Percentiles rank a stretch among this genome's conserved stretches.
Evolutionary conservation across 2,797 vertebrate genomes (phyloP).

Genomic region (Pagetopsis macropterus): DNA sequence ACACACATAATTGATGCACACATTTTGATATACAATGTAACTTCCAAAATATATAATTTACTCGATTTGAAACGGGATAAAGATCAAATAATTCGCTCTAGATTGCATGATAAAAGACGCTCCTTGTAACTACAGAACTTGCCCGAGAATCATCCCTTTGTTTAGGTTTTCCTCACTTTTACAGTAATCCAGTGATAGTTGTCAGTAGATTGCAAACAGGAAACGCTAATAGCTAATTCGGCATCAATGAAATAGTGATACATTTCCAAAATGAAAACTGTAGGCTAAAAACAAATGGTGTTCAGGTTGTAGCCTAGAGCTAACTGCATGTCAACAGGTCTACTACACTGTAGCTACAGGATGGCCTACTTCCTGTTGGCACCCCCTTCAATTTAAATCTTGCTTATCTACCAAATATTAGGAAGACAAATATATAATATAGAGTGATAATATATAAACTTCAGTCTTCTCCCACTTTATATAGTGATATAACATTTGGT

Average conservation of each 20-base stretch:
- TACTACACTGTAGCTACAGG: too few relatives aligned
- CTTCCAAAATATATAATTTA: not conserved
- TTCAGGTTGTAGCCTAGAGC: not conserved
- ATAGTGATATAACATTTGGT: not conserved
- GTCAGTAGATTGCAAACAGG: not conserved
- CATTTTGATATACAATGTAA: not conserved
- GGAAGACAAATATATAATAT: not conserved
- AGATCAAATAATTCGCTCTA: not conserved
- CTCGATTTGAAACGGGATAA: not conserved
- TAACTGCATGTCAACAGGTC: not conserved
- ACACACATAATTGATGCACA: not conserved
- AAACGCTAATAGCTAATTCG: slow-evolving; percentile 7
- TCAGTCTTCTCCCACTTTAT: not conserved
- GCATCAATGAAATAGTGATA: not conserved
- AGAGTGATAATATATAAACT: not conserved
- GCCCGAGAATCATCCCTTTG: not conserved
- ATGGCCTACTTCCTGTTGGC: not conserved
- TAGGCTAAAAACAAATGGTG: not conserved
- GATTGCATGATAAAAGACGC: not conserved
- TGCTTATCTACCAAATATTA: not conserved
- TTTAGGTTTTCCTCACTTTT: not conserved
- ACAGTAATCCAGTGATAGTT: not conserved
- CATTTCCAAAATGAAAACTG: slow-evolving; percentile 1
- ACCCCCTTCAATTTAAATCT: too few relatives aligned
- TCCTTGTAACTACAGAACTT: not conserved